Evolutionary conservation across 2,797 vertebrate genomes (phyloP), one percentile per base, ranked within the genome.

Genomic region (Enteromius treurensis): DNA sequence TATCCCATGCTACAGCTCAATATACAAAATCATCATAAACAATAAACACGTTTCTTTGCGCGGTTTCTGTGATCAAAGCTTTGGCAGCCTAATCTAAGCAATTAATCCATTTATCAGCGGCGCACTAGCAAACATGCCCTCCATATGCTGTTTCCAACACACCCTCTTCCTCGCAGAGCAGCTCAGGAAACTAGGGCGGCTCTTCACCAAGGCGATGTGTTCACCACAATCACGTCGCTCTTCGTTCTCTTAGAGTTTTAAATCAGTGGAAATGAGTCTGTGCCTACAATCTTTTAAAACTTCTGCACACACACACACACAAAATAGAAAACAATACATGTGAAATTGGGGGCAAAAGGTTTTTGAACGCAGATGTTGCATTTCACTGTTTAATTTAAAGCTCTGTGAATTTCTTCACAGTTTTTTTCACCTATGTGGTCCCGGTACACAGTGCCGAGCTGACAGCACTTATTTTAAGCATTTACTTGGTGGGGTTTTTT

Each of bases 341-440:
- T 79, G 86, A 88, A 89, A 91, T 87, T 87, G 85, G 88, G 85
- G 83, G 86, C 86, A 82, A 88, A 83, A 89, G 86, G 87, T 85
- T 90, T 88, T 89, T 83, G 84, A 90, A 87, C 79, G 58, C 85
- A 84, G 84, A 89, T 87, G 88, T 86, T 85, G 87, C 85, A 86
- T 89, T 88, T 88, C 85, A 82, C 87, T 86, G 89, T 87, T 87
- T 88, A 89, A 90, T 90, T 90, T 87, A 88, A 89, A 89, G 83
- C 87, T 88, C 80, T 84, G 82, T 78, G 68, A 78, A 77, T 80
- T 86, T 83, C 83, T 76, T 87, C 79, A 75, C 70, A 73, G 73
- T 67, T 80, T 85, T 88, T 84, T 86, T 87, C 89, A 87, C 87
- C 87, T 87, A 79, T 71, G 86, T 73, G 88, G 89, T 90, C 90